Conservation (phyloP, 2,113 vertebrate genomes). For the Agelaius phoeniceus region DNA sequence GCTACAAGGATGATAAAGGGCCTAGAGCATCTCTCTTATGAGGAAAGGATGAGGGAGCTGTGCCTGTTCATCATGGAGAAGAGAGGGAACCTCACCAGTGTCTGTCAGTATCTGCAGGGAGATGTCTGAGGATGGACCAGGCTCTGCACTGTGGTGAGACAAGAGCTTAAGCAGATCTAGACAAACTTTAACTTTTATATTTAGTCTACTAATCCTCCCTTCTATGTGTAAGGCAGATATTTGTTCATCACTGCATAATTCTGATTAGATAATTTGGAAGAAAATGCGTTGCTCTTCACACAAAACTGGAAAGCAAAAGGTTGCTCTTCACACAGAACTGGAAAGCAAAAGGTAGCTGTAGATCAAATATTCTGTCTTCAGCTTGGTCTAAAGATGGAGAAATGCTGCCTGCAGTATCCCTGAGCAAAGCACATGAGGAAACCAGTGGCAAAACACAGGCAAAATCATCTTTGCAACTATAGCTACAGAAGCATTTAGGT, state of each 20-base stretch:
- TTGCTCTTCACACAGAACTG: background rate
- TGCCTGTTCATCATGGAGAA: background rate
- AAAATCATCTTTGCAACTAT: background rate
- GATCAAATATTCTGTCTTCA: background rate
- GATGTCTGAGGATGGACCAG: no score
- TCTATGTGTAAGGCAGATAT: background rate
- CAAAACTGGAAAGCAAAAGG: background rate
- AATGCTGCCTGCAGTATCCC: background rate
- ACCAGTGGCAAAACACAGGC: background rate
- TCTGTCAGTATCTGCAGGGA: background rate
- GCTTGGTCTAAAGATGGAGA: background rate
- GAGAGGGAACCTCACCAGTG: background rate
- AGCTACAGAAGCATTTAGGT: background rate
- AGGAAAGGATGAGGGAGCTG: background rate
- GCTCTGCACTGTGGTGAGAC: rapidly evolving
- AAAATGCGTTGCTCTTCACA: background rate
- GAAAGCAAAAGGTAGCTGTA: background rate
- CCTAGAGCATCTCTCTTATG: no score
- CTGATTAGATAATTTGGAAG: background rate
- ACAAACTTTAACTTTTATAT: background rate
- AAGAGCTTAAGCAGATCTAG: background rate
- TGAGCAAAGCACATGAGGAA: background rate
- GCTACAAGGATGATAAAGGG: background rate
- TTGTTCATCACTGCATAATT: background rate
- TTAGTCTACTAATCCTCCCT: background rate